Evolutionary conservation across 1,140 invertebrate species (phyloP).

Genomic region (Aphelinus certus): DNA sequence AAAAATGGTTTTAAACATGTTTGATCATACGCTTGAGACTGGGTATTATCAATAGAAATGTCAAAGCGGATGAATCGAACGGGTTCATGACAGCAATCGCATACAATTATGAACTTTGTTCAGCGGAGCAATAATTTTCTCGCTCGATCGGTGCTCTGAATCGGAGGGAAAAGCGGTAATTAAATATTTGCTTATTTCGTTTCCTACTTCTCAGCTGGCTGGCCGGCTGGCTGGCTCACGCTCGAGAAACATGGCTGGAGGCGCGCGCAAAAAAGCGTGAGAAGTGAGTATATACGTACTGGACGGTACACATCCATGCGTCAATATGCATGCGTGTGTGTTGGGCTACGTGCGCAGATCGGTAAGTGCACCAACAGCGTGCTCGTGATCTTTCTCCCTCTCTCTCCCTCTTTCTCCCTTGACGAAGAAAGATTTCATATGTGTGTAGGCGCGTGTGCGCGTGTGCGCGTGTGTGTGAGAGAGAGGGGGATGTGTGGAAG

Average conservation of each 20-base stretch:
- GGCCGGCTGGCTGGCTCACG: not conserved
- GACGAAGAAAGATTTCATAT: not conserved
- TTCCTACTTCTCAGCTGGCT: not conserved
- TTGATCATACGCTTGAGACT: no score
- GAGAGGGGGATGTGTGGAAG: conserved; percentile 24
- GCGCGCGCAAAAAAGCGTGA: conserved; percentile 24
- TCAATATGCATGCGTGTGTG: no score
- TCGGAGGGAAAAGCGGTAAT: conserved; percentile 25
- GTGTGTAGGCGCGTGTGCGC: not conserved
- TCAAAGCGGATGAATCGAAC: no score
- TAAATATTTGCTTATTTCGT: conserved; percentile 12
- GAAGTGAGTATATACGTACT: not conserved
- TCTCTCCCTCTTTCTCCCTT: no score
- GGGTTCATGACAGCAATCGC: not conserved
- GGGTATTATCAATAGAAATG: no score
- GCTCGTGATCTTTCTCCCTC: no score
- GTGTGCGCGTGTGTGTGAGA: conserved; percentile 22
- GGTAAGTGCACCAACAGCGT: no score
- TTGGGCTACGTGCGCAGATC: no score
- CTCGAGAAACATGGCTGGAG: not conserved
- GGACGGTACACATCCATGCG: not conserved
- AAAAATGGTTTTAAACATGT: no score
- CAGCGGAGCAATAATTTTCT: conserved; percentile 14
- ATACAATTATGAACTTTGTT: not conserved
- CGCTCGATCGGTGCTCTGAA: conserved; percentile 17